Evolutionary conservation across 92 coral and sea anemone genomes (phyloP).

Genomic region (Zoanthus sociatus): DNA sequence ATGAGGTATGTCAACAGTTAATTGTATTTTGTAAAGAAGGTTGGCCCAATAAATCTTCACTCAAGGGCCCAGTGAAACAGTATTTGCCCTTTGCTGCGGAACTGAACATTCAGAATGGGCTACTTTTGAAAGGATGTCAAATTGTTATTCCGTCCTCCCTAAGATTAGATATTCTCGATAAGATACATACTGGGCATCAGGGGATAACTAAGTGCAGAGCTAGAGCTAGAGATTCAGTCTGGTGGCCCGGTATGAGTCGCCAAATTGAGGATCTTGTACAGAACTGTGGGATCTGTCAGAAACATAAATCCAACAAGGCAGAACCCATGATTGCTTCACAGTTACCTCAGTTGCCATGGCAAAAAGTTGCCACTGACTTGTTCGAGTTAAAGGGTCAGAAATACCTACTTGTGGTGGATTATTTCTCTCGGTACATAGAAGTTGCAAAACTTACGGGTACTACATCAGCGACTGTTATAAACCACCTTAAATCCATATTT

Average conservation of each 20-base stretch:
- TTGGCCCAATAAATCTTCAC: conserved; percentile 4
- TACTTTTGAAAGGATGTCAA: neutral
- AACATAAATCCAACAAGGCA: conserved; percentile 10
- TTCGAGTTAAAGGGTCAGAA: neutral
- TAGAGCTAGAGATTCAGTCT: conserved; percentile 30
- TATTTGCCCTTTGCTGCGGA: conserved; percentile 21
- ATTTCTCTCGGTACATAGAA: neutral
- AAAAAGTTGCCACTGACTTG: neutral
- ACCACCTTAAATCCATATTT: conserved; percentile 25
- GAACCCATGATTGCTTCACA: neutral
- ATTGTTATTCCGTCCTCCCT: neutral
- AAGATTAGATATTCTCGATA: neutral
- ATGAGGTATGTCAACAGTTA: too few species aligned
- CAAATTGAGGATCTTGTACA: neutral
- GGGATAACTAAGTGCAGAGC: conserved; percentile 41
- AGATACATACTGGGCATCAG: conserved; percentile 29
- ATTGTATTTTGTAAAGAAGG: neutral
- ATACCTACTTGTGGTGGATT: too few species aligned
- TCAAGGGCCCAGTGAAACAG: conserved; percentile 1
- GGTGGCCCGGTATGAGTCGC: conserved; percentile 39
- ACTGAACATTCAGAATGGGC: conserved; percentile 22
- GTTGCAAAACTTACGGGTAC: conserved; percentile 15
- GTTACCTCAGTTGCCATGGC: neutral
- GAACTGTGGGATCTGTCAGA: conserved; percentile 19
- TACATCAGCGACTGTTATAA: conserved; percentile 4